These are phyloP conservation scores for Nesometra sesokonis DNA, from an alignment of 35 echinoderm and acorn worm genomes.

Conservation along the genomic window DNA sequence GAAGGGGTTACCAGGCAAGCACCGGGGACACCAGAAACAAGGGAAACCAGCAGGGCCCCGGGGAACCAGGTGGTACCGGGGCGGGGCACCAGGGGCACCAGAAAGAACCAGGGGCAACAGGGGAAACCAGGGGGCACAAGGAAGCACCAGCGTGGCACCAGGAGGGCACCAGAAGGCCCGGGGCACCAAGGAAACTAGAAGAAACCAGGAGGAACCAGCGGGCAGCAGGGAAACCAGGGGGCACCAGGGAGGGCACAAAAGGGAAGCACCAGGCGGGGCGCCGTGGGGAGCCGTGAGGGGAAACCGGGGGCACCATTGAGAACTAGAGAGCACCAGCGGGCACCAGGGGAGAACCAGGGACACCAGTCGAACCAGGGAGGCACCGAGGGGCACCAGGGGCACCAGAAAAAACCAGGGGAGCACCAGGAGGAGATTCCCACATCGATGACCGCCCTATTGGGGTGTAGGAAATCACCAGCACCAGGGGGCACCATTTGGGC, in stretches of 20 bases:
- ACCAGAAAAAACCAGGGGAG: background rate
- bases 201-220: background rate
- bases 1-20: background rate
- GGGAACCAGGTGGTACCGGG: background rate
- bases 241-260: background rate
- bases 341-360: background rate
- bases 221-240: too few species aligned
- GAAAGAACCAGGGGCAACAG: too few species aligned
- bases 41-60: too few species aligned
- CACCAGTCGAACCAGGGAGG: background rate
- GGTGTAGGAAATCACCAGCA: too few species aligned
- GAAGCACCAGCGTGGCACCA: background rate
- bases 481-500: background rate
- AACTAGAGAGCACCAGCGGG: background rate
- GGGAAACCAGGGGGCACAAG: too few species aligned
- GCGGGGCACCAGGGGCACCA: too few species aligned
- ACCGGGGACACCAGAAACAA: background rate
- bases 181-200: too few species aligned
- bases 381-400: background rate
- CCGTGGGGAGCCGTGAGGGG: background rate
- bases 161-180: background rate
- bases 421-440: too few species aligned
- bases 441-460: too few species aligned
- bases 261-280: background rate
- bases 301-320: background rate